Percentiles rank a stretch among this genome's conserved stretches.
Conservation (phyloP, 2,888 invertebrate species). For the Baccha elongata region DNA sequence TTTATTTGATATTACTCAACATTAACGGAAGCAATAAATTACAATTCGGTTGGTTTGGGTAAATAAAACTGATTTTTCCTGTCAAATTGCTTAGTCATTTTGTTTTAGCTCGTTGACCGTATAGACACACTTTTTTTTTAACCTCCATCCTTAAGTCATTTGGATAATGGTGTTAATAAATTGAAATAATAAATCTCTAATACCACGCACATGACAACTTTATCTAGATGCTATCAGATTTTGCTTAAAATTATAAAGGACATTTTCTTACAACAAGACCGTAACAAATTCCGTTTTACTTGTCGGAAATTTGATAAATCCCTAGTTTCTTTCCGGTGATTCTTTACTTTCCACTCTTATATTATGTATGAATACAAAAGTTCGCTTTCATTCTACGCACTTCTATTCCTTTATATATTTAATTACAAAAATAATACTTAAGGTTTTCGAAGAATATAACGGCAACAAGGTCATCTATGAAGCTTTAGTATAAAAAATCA, state of each 20-base stretch:
- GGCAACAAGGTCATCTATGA: slow-evolving; percentile 24
- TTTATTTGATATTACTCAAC: slow-evolving; percentile 4
- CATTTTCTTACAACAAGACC: background rate
- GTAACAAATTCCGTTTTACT: background rate
- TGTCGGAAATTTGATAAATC: slow-evolving; percentile 2
- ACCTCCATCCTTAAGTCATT: background rate
- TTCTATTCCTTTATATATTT: slow-evolving; percentile 5
- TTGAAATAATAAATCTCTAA: slow-evolving; percentile 23
- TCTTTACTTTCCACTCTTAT: no score
- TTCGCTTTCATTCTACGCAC: background rate
- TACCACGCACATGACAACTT: slow-evolving; percentile 22
- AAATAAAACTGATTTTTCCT: slow-evolving; percentile 16
- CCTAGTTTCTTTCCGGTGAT: background rate
- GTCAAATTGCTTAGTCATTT: slow-evolving; percentile 42
- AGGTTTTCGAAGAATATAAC: background rate
- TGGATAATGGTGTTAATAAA: slow-evolving; percentile 4
- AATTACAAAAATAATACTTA: slow-evolving; percentile 42
- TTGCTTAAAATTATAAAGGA: background rate
- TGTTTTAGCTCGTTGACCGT: slow-evolving; percentile 22
- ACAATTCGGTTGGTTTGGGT: slow-evolving; percentile 6
- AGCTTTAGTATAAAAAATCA: background rate
- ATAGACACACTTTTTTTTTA: slow-evolving; percentile 23
- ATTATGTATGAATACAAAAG: no score
- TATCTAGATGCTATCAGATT: no score
- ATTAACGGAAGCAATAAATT: slow-evolving; percentile 35